A percentile compares a stretch with the other conserved stretches of the same genome.
Evolutionary conservation across 1,140 invertebrate species (phyloP).

Genomic region (Conus betulinus): DNA sequence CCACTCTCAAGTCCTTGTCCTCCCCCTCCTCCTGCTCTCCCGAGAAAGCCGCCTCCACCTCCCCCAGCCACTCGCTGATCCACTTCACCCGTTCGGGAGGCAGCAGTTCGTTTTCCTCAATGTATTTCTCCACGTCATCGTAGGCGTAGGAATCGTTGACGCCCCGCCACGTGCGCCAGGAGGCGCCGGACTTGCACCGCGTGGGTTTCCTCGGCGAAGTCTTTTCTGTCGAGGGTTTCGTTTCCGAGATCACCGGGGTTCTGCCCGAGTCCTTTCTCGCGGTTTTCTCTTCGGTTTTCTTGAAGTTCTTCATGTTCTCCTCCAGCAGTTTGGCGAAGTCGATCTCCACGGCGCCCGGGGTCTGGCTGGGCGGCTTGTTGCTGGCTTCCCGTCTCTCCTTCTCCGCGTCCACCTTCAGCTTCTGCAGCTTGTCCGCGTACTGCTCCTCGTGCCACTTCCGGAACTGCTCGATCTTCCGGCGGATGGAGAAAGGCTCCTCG

Average conservation of each 20-base stretch:
- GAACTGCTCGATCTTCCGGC: slow-evolving; percentile 44
- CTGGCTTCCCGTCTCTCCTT: neutral
- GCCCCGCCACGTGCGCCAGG: slow-evolving; percentile 69
- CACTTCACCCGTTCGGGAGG: slow-evolving; percentile 57
- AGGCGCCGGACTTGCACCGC: slow-evolving; percentile 50
- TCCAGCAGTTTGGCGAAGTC: slow-evolving; percentile 35
- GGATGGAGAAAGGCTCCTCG: slow-evolving; percentile 32
- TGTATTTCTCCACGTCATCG: slow-evolving; percentile 68
- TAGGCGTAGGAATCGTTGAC: slow-evolving; percentile 70
- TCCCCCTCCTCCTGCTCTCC: neutral
- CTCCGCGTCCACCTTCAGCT: slow-evolving; percentile 40
- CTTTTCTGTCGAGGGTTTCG: neutral
- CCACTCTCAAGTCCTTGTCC: neutral
- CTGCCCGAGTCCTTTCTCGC: neutral
- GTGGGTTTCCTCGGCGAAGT: neutral
- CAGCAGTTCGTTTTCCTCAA: slow-evolving; percentile 70
- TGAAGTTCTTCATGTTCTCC: slow-evolving; percentile 25
- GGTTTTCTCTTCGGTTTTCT: neutral
- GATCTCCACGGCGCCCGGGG: neutral
- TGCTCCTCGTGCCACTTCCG: slow-evolving; percentile 45
- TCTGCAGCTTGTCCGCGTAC: slow-evolving; percentile 38
- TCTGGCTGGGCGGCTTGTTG: neutral
- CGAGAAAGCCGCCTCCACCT: slow-evolving; percentile 56
- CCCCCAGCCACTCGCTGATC: slow-evolving; percentile 63
- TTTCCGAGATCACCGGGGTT: neutral